phyloP scores from a whole-genome alignment of 2,888 invertebrate genomes.

The Muschampia plurimacula region DNA sequence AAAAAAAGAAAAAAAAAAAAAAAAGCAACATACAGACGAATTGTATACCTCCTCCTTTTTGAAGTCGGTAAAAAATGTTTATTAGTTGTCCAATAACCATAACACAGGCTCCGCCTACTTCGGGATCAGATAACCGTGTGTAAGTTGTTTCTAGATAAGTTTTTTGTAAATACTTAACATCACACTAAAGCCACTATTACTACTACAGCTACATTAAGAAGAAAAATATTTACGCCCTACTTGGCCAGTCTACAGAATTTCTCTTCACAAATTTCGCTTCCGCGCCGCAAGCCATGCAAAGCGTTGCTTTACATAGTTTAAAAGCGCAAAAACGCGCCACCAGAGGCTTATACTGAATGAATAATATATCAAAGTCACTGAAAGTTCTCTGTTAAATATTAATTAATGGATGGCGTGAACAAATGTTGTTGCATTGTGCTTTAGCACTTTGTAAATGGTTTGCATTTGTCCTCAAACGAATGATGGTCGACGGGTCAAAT shows the following conservation, averaged over 20 bases:
- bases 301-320: slow-evolving; percentile 31
- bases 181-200: too few relatives aligned
- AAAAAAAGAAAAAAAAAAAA: too few relatives aligned
- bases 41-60: too few relatives aligned
- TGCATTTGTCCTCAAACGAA: slow-evolving; percentile 38
- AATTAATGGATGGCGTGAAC: slow-evolving; percentile 38
- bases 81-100: too few relatives aligned
- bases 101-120: too few relatives aligned
- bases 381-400: slow-evolving; percentile 35
- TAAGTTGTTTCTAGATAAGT: too few relatives aligned
- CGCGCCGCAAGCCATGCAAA: background rate
- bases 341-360: slow-evolving; percentile 30
- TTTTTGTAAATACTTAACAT: too few relatives aligned
- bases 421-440: slow-evolving; percentile 33
- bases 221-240: background rate
- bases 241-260: slow-evolving; percentile 3
- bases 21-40: too few relatives aligned
- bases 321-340: slow-evolving; percentile 20
- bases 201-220: too few relatives aligned
- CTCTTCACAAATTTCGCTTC: slow-evolving; percentile 1
- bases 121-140: too few relatives aligned
- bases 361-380: slow-evolving; percentile 38
- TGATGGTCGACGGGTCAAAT: slow-evolving; percentile 32
- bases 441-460: slow-evolving; percentile 32
- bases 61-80: too few relatives aligned